These are phyloP conservation scores for Drosophila ercepeae DNA, from an alignment of 1,140 invertebrate genomes.

Conservation along the genomic window DNA sequence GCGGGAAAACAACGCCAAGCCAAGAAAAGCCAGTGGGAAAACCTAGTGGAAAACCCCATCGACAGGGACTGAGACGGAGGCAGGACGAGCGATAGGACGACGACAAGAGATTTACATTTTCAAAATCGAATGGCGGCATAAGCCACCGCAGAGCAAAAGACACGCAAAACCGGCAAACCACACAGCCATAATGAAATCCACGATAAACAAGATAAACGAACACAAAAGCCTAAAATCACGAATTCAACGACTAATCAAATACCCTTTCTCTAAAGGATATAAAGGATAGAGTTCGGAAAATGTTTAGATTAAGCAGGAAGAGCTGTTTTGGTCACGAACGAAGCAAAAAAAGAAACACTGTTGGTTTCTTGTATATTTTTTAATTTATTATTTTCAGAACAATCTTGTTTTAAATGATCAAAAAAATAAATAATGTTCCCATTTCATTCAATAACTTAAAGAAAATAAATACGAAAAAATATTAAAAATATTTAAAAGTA, in stretches of 20 bases:
- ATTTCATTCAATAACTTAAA: no score
- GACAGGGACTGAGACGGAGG: neutral
- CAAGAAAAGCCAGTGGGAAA: slow-evolving; percentile 1
- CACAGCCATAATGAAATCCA: slow-evolving; percentile 75
- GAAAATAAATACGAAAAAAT: no score
- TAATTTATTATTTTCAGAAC: no score
- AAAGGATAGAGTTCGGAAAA: neutral
- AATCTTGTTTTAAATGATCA: no score
- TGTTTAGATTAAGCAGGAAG: neutral
- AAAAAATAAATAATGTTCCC: no score
- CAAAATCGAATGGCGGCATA: slow-evolving; percentile 80
- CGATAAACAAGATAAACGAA: slow-evolving; percentile 79
- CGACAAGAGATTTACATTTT: slow-evolving; percentile 80
- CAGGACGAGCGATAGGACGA: slow-evolving; percentile 25
- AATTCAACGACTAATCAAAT: neutral
- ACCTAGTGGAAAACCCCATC: slow-evolving; percentile 7
- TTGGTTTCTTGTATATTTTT: no score
- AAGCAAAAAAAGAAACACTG: no score
- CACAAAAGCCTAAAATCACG: slow-evolving; percentile 5
- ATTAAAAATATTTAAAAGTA: no score
- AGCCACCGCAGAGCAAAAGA: slow-evolving; percentile 80
- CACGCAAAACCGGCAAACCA: slow-evolving; percentile 52
- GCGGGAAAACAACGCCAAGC: slow-evolving; percentile 1
- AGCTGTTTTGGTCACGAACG: neutral
- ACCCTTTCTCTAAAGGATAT: neutral